phyloP scores from a whole-genome alignment of 2,888 invertebrate species.

The Actias luna region DNA sequence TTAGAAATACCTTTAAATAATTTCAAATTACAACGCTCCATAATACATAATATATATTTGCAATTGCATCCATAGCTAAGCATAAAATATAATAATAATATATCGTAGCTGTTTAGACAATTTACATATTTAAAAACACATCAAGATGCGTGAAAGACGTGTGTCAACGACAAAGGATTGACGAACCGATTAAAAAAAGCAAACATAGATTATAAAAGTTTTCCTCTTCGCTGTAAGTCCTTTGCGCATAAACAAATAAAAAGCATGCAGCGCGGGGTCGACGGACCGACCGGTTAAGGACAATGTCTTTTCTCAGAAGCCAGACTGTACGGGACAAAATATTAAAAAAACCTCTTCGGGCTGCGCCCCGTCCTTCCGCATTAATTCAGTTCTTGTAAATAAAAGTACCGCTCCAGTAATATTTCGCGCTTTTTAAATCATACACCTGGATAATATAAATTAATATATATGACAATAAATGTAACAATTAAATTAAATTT shows the following conservation, averaged over 20 bases:
- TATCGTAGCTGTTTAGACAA: background rate
- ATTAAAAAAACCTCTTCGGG: conserved; percentile 48
- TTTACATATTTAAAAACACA: background rate
- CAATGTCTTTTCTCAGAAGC: conserved; percentile 71
- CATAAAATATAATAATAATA: background rate
- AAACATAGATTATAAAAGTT: conserved; percentile 31
- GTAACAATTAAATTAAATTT: background rate
- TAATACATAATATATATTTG: background rate
- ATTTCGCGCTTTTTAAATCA: conserved; percentile 7
- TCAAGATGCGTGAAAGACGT: background rate
- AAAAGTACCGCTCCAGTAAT: conserved; percentile 7
- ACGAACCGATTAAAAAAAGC: background rate
- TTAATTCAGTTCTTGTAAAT: conserved; percentile 23
- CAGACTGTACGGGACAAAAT: conserved; percentile 48
- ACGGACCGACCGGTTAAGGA: conserved; percentile 55
- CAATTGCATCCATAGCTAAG: background rate
- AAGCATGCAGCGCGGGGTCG: conserved; percentile 50
- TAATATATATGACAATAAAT: background rate
- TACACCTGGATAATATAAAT: background rate
- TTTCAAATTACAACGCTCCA: background rate
- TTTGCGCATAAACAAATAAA: conserved; percentile 52
- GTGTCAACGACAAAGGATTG: background rate
- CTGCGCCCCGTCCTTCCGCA: conserved; percentile 51
- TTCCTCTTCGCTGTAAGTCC: conserved; percentile 22
- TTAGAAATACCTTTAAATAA: background rate